phyloP scores from a whole-genome alignment of 2,797 vertebrate species.

The Platalea minor region DNA sequence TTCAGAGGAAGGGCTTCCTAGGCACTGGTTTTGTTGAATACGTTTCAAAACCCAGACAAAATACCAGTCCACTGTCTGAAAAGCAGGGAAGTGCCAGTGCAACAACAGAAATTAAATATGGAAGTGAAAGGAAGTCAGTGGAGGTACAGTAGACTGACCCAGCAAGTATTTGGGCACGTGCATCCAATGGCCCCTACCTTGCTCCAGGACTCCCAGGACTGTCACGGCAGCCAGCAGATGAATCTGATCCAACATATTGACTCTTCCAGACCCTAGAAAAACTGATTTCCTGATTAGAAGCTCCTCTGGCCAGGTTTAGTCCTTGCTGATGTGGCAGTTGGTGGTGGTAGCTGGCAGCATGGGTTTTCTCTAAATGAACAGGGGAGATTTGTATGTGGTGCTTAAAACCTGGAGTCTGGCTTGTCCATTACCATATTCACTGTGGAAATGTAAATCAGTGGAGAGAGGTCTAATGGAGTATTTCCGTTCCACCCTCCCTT shows the following conservation, averaged over 20 bases:
- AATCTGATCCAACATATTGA: conserved; percentile 73
- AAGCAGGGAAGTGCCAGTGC: not conserved
- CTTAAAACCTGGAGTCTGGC: not conserved
- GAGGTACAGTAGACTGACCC: not conserved
- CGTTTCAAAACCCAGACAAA: not conserved
- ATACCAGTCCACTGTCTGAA: not conserved
- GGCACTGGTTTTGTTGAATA: not conserved
- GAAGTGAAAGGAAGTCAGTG: not conserved
- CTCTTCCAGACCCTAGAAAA: not conserved
- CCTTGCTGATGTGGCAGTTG: not conserved
- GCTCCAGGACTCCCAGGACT: conserved; percentile 79
- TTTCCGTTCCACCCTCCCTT: not conserved
- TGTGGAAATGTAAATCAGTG: not conserved
- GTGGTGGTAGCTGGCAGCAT: not conserved
- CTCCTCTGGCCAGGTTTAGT: not conserved
- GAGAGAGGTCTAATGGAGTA: not conserved
- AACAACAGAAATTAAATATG: not conserved
- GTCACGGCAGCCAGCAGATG: conserved; percentile 77
- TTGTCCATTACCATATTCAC: rapidly evolving
- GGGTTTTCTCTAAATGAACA: not conserved
- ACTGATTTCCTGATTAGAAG: not conserved
- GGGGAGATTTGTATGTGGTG: not conserved
- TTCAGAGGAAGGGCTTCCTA: not conserved
- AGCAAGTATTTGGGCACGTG: not conserved
- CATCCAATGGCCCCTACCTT: conserved; percentile 70